phyloP scores from a whole-genome alignment of 2,888 invertebrate genomes.

The Microplitis deprimator region DNA sequence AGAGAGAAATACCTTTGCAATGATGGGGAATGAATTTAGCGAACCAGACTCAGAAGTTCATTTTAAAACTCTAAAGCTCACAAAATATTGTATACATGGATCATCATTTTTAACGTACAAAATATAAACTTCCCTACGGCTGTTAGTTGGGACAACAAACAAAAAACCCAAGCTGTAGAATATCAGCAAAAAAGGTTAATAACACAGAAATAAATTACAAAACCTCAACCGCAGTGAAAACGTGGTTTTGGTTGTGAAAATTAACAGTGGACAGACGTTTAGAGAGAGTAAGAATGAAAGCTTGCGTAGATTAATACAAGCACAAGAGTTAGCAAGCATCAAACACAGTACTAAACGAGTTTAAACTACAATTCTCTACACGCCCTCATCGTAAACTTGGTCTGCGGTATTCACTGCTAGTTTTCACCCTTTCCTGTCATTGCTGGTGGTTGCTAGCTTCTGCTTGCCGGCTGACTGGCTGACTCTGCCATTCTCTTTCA shows the following conservation, averaged over 20 bases:
- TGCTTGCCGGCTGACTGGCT: background rate
- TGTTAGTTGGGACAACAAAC: too few relatives aligned
- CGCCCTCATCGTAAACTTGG: background rate
- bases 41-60: too few relatives aligned
- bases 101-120: too few relatives aligned
- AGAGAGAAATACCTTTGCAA: too few relatives aligned
- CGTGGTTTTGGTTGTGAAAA: background rate
- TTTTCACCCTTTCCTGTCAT: constrained; percentile 1
- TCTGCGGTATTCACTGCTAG: background rate
- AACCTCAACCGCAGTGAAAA: background rate
- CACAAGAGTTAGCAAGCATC: background rate
- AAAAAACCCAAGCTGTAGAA: too few relatives aligned
- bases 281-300: background rate
- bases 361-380: constrained; percentile 1
- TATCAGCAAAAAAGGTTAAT: background rate
- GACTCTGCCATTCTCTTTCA: background rate
- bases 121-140: too few relatives aligned
- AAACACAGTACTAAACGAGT: background rate
- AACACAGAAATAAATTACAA: background rate
- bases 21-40: too few relatives aligned
- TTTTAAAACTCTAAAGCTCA: too few relatives aligned
- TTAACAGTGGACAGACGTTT: background rate
- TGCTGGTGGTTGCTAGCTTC: background rate
- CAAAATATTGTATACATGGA: too few relatives aligned
- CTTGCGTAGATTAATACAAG: background rate